Evolutionary conservation across 2,888 invertebrate genomes (phyloP), one percentile per base, ranked within the genome.

Genomic region (Choristoneura rosaceana): DNA sequence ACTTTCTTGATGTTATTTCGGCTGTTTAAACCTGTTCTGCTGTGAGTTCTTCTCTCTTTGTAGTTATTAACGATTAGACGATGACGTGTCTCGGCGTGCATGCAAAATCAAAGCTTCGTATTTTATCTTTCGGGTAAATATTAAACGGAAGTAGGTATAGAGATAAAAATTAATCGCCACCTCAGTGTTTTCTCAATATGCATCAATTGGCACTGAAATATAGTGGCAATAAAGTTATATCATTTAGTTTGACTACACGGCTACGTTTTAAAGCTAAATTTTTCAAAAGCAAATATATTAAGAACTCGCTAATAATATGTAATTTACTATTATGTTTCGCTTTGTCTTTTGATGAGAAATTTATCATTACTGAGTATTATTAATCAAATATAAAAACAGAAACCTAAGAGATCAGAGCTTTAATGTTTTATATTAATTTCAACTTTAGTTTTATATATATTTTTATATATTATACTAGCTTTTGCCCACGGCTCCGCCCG

Each of bases 71-170:
- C 68, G 43, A 38, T 66, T 58, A 71, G 47, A 43, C 34, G 64
- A 33, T 73, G 73, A 73, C 64, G 68, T 69, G 59, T 52, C 15
- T 15, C 25, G 38, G 38, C 58, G 43, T 43, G 50, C 63, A 43
- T 15, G 71, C 67, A 67, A 67, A 68, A 55, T 47, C 67, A 68
- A 73, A 69, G 50, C 63, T 59, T 43, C 47, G 50, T 60, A 50
- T 25, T 66, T 43, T 58, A 34, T 55, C 25, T 15, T 15, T 52
- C 33, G 43, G 15, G 55, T 3, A 41, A 50, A 15, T 55, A 60
- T 17, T 41, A 58, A 58, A 59, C 63, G 63, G 71, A 68, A 71
- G 58, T 50, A 12, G 52, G 50, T 50, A 50, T 38, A 25, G 17
- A 33, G 15, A 38, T 41, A 12, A 25, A 64, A 65, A 14, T 50